Evolutionary conservation across 37 sponge, comb jelly and placozoan species (phyloP), one percentile per base, ranked within the genome.

Genomic region (Dysidea cf. avara): DNA sequence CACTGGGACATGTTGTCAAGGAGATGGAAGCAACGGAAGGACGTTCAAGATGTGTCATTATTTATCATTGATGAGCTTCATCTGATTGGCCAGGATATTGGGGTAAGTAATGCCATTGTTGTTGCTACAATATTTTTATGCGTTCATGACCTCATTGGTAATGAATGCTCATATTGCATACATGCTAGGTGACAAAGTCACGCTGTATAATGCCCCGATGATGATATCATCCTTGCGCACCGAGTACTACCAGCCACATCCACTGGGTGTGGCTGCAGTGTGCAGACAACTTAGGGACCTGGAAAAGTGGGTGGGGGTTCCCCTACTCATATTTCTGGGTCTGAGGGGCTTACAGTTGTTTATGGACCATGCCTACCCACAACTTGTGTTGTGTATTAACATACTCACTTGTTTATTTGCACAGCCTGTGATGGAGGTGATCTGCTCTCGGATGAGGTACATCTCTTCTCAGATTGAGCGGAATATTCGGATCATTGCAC

Each of bases 11-110:
- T 92, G 29, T 78, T 98, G 39, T 94, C 95, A 35, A 75, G 99
- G 28, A 76, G 99, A n/a, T 98, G 99, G 99, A 98, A 95, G 60
- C 99, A 98, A 78, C 64, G 99, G 39, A 98, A 95, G 81, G 84
- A 94, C 67, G 96, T 98, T 39, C 96, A 95, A 63, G 89, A 92
- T 76, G 96, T 98, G 28, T 61, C 74, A 34, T 66, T 98, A 77
- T 98, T 98, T 56, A 84, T 98, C 35, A 85, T 77, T 21, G 99
- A 98, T 55, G 96, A 98, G 66, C 81, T 89, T 16, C 96, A 98
- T 64, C 86, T 98, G 47, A 95, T 98, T 34, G 96, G 96, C 50
- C 90, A 87, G 47, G 99, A 94, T 49, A 83, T 78, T 69, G 99
- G 99, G 72, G 94, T 93, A 48, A 53, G 89, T 55, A 4, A 7